A percentile compares a stretch with the other conserved stretches of the same genome.
Evolutionary conservation across 1,140 invertebrate genomes (phyloP).

Genomic region (Caerostris darwini): DNA sequence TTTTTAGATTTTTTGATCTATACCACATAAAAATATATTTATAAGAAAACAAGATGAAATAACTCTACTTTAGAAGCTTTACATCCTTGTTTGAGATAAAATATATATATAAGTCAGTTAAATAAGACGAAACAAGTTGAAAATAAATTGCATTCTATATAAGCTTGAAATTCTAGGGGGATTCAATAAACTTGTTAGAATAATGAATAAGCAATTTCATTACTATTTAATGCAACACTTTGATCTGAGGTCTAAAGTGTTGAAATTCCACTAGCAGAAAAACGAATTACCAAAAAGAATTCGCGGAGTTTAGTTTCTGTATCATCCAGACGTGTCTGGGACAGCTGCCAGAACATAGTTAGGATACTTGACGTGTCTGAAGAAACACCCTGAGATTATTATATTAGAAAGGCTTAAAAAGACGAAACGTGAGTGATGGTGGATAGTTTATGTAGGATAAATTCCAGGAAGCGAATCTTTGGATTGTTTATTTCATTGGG

Average conservation of each 20-base stretch:
- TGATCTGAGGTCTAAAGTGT: background rate
- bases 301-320: background rate
- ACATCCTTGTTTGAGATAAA: too few species aligned
- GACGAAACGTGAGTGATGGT: background rate
- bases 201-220: background rate
- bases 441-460: slow-evolving; percentile 1
- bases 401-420: slow-evolving; percentile 19
- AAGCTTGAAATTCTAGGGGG: too few species aligned
- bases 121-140: too few species aligned
- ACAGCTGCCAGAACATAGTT: background rate
- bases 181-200: too few species aligned
- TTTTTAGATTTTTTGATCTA: too few species aligned
- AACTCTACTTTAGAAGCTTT: too few species aligned
- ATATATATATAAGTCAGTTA: too few species aligned
- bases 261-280: background rate
- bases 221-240: background rate
- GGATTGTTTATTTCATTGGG: background rate
- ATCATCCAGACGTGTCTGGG: background rate
- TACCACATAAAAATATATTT: too few species aligned
- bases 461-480: background rate
- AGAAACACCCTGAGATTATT: background rate
- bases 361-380: slow-evolving; percentile 20
- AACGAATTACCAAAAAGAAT: background rate
- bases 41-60: too few species aligned
- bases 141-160: too few species aligned